Conservation (phyloP, 1,140 invertebrate genomes). For the Doryteuthis pealeii region DNA sequence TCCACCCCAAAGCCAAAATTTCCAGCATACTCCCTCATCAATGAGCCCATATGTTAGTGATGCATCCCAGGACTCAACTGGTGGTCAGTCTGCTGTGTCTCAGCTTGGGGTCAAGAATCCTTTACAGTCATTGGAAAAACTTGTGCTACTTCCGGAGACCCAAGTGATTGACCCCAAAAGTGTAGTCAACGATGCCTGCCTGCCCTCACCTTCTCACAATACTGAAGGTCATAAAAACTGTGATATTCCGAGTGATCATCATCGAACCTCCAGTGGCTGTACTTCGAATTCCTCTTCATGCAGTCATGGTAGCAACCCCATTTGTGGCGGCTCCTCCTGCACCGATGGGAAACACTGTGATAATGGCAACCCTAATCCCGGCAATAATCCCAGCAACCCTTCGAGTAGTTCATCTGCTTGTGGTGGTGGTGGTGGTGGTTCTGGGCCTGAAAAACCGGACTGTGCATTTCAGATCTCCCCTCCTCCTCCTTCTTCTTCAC, state of each 20-base stretch:
- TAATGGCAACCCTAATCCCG: background rate
- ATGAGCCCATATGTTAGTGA: constrained; percentile 25
- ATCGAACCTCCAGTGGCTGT: constrained; percentile 9
- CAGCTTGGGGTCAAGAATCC: constrained; percentile 32
- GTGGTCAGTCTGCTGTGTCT: constrained; percentile 3
- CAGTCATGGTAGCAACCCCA: background rate
- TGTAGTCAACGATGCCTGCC: constrained; percentile 53
- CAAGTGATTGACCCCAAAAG: constrained; percentile 57
- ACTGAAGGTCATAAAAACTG: constrained; percentile 50
- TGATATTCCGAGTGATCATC: constrained; percentile 45
- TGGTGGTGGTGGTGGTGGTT: background rate
- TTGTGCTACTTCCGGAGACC: constrained; percentile 53
- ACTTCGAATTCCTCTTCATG: background rate
- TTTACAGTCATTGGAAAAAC: constrained; percentile 53
- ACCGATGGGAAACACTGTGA: constrained; percentile 29
- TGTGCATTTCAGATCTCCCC: background rate
- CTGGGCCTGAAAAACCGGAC: background rate
- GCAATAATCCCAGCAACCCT: background rate
- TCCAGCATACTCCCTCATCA: constrained; percentile 20
- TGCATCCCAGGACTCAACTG: constrained; percentile 12
- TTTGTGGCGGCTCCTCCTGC: constrained; percentile 9
- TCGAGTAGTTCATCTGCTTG: no score
- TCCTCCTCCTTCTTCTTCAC: background rate
- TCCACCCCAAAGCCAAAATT: constrained; percentile 18
- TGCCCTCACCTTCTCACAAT: constrained; percentile 32